These are phyloP conservation scores for Lutjanus campechanus DNA, from an alignment of 2,797 vertebrate species.

Conservation along the genomic window DNA sequence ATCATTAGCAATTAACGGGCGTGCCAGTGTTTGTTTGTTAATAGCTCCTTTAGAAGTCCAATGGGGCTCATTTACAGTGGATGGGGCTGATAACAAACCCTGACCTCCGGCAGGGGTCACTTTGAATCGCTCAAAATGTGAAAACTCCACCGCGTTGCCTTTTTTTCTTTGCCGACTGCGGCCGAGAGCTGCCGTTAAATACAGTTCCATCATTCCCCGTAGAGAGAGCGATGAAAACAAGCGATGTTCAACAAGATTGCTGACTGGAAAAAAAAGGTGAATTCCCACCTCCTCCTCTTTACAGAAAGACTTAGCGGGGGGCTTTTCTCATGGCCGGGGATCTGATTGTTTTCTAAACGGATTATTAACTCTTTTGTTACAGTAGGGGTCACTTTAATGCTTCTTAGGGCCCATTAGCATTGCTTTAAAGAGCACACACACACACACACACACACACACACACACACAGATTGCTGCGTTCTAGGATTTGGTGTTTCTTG, in stretches of 20 bases:
- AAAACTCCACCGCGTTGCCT: conserved; percentile 32
- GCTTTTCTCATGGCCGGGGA: conserved; percentile 83
- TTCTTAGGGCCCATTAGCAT: conserved; percentile 88
- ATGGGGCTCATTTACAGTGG: conserved; percentile 82
- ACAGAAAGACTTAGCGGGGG: conserved; percentile 86
- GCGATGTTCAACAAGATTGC: conserved; percentile 87
- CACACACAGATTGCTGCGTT: conserved; percentile 78
- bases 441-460: conserved; percentile 57
- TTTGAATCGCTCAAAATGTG: conserved; percentile 47
- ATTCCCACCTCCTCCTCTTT: conserved; percentile 84
- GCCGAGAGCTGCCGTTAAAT: conserved; percentile 72
- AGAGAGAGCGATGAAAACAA: conserved; percentile 79
- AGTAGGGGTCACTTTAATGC: conserved; percentile 89
- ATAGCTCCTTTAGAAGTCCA: conserved; percentile 82
- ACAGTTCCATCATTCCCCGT: conserved; percentile 82
- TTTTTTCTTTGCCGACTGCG: conserved; percentile 50
- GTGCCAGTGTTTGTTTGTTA: conserved; percentile 86
- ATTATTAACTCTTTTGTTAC: conserved; percentile 92
- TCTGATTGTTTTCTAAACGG: conserved; percentile 89
- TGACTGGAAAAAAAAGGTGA: conserved; percentile 81
- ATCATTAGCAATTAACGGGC: conserved; percentile 86
- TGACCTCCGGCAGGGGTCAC: conserved; percentile 70
- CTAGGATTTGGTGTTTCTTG: conserved; percentile 83
- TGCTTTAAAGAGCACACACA: conserved; percentile 83
- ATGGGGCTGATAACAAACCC: conserved; percentile 72